Percentiles rank a stretch among this genome's conserved stretches.
phyloP scores from a whole-genome alignment of 2,797 vertebrate genomes.

The Micrastur ruficollis region DNA sequence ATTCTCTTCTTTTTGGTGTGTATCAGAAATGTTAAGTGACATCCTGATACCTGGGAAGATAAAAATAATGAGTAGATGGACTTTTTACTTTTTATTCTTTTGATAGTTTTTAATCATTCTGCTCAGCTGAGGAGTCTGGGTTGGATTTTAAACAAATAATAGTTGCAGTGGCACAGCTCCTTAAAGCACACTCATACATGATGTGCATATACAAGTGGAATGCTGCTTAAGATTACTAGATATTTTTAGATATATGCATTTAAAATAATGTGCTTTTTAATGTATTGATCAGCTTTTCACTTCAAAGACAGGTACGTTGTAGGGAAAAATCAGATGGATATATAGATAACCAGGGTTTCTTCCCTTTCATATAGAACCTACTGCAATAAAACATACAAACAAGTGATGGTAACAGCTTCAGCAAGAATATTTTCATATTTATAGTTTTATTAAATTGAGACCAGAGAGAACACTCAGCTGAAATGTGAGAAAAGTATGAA shows the following conservation, averaged over 20 bases:
- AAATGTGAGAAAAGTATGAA: neutral
- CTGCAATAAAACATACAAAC: neutral
- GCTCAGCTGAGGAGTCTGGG: neutral
- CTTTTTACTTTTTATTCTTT: neutral
- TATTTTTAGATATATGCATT: neutral
- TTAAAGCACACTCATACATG: neutral
- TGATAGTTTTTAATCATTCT: neutral
- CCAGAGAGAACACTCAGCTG: neutral
- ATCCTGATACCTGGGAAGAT: neutral
- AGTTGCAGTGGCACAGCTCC: neutral
- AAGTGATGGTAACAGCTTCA: neutral
- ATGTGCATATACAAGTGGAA: neutral
- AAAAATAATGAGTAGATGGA: neutral
- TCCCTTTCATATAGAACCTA: neutral
- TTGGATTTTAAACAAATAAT: neutral
- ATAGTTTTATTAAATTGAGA: neutral
- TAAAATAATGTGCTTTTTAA: neutral
- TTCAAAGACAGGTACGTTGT: neutral
- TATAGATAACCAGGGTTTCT: neutral
- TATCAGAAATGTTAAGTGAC: neutral
- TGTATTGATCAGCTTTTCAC: neutral
- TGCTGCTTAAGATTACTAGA: neutral
- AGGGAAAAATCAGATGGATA: neutral
- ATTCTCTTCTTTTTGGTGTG: neutral
- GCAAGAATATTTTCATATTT: neutral